Conservation (phyloP, 2,888 invertebrate species). For the Linnaemya vulpina region DNA sequence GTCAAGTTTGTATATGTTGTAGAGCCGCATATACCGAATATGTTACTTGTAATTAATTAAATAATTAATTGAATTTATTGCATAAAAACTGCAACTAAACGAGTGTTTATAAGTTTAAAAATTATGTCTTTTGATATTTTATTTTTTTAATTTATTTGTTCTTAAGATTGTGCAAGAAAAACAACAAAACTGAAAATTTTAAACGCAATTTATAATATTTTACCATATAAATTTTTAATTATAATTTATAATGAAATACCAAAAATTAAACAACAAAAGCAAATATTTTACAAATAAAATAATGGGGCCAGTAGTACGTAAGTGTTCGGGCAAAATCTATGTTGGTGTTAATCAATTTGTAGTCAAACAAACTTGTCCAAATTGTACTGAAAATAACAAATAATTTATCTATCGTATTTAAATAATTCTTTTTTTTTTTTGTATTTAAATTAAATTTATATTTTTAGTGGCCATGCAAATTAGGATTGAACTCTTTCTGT, state of each 20-base stretch:
- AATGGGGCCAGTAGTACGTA: constrained; percentile 83
- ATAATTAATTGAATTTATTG: constrained; percentile 28
- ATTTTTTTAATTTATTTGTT: constrained; percentile 42
- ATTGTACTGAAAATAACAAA: constrained; percentile 23
- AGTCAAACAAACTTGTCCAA: constrained; percentile 34
- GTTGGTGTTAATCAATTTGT: constrained; percentile 80
- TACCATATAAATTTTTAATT: background rate
- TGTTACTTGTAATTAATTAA: constrained; percentile 25
- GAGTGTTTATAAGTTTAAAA: constrained; percentile 34
- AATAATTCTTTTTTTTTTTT: background rate
- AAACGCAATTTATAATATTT: constrained; percentile 49
- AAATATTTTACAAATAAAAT: constrained; percentile 52
- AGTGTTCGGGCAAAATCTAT: constrained; percentile 83
- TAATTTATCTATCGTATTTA: too few relatives aligned
- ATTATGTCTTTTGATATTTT: constrained; percentile 39
- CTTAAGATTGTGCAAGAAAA: constrained; percentile 59
- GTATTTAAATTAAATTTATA: background rate
- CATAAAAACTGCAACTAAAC: constrained; percentile 19
- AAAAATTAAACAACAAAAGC: constrained; percentile 59
- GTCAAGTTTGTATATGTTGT: background rate
- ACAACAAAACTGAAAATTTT: constrained; percentile 65
- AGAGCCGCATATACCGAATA: background rate
- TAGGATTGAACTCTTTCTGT: constrained; percentile 47
- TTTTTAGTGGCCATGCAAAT: constrained; percentile 54
- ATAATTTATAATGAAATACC: constrained; percentile 23